phyloP scores from a whole-genome alignment of 2,888 invertebrate genomes.

The Ophonus ardosiacus region DNA sequence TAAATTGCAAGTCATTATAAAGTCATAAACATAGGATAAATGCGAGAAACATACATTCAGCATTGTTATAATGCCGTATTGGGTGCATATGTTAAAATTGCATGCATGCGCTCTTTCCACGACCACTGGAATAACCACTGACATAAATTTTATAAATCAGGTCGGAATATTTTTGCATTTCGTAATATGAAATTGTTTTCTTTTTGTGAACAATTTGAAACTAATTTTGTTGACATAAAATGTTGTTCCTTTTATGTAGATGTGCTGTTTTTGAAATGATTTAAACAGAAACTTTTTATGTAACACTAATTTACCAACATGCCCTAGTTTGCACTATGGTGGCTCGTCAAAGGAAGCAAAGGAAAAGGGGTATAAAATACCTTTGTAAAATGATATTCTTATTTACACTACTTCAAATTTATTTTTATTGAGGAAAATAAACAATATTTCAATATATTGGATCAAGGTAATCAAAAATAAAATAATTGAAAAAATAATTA shows the following conservation, averaged over 20 bases:
- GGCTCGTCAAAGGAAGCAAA: too few relatives aligned
- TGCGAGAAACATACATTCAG: slow-evolving; percentile 25
- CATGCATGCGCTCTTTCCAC: not conserved
- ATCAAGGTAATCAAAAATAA: too few relatives aligned
- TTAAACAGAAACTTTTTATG: not conserved
- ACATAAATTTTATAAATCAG: slow-evolving; percentile 10
- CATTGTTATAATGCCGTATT: slow-evolving; percentile 21
- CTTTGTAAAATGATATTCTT: too few relatives aligned
- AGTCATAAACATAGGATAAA: slow-evolving; percentile 26
- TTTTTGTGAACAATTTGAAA: not conserved
- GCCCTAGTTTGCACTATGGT: not conserved
- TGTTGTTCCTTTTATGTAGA: not conserved
- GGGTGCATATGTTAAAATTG: slow-evolving; percentile 1
- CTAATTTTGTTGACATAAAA: not conserved
- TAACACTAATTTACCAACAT: not conserved
- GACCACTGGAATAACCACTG: not conserved
- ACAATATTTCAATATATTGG: too few relatives aligned
- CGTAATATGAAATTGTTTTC: not conserved
- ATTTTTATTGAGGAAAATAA: too few relatives aligned
- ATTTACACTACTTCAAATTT: too few relatives aligned
- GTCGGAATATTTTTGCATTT: not conserved
- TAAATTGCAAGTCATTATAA: slow-evolving; percentile 37
- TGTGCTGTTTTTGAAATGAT: not conserved
- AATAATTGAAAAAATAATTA: too few relatives aligned
- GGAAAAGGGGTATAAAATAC: too few relatives aligned